phyloP scores from a whole-genome alignment of 64 coral and sea anemone species.

The Dendrophyllia cribrosa region DNA sequence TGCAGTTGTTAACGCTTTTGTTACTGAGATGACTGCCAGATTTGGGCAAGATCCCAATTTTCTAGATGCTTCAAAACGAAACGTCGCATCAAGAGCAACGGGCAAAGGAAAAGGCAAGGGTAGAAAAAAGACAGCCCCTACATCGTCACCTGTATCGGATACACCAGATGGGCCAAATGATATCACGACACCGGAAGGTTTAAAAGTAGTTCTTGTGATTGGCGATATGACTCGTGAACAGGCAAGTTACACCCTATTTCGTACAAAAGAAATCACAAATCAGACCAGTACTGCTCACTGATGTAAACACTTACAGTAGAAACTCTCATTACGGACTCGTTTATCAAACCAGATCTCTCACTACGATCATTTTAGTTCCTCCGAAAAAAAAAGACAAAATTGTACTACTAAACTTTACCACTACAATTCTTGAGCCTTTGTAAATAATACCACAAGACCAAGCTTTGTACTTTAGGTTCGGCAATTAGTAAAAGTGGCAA shows the following conservation, averaged over 20 bases:
- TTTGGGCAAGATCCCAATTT: neutral
- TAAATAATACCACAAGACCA: no score
- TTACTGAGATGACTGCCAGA: neutral
- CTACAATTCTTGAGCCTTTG: no score
- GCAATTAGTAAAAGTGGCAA: no score
- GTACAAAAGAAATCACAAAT: no score
- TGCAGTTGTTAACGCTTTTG: neutral
- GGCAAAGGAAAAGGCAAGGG: neutral
- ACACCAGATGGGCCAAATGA: neutral
- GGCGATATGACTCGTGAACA: constrained; percentile 15
- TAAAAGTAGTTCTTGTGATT: constrained; percentile 5
- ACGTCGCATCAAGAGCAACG: neutral
- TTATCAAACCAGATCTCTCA: no score
- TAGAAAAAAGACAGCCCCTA: neutral
- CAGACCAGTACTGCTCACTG: no score
- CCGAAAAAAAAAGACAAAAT: no score
- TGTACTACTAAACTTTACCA: no score
- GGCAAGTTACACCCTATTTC: neutral
- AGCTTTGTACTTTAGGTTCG: no score
- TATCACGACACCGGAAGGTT: constrained; percentile 1
- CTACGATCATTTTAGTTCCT: no score
- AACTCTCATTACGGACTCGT: no score
- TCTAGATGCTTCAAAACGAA: neutral
- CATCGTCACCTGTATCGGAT: neutral
- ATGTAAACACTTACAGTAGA: no score